Conservation (phyloP, 2,797 vertebrate species). For the Micrastur ruficollis region DNA sequence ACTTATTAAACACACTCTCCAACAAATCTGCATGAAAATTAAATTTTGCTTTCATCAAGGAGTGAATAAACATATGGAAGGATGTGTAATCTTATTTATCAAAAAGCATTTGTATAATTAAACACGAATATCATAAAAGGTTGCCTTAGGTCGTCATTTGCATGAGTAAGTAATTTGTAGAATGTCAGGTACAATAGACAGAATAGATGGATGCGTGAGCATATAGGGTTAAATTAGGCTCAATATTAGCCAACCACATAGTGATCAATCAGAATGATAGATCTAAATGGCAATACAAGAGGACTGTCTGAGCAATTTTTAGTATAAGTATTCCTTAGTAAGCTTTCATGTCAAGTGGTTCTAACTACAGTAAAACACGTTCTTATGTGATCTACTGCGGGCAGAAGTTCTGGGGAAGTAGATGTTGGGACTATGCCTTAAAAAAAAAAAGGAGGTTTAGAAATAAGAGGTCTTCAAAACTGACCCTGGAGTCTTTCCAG, state of each 20-base stretch:
- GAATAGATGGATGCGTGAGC: conserved; percentile 90
- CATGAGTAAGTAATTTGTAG: conserved; percentile 99
- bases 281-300: conserved; percentile 93
- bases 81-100: conserved; percentile 96
- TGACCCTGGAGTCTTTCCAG: not conserved
- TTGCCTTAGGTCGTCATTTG: conserved; percentile 92
- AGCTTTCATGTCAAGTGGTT: conserved; percentile 62
- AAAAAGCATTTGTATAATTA: conserved; percentile 98
- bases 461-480: not conserved
- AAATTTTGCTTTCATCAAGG: conserved; percentile 97
- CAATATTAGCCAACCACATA: conserved; percentile 94
- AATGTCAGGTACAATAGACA: conserved; percentile 92
- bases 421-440: not conserved
- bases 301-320: conserved; percentile 80
- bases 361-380: conserved; percentile 38
- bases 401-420: not conserved
- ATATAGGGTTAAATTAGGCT: conserved; percentile 98
- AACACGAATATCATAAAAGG: conserved; percentile 93
- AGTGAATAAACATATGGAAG: conserved; percentile 87
- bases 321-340: conserved; percentile 74
- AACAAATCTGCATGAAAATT: conserved; percentile 97
- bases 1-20: conserved; percentile 81
- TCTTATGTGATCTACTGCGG: conserved; percentile 6
- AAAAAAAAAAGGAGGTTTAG: not conserved
- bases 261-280: conserved; percentile 99